phyloP scores from a whole-genome alignment of 2,888 invertebrate species.

The Pelosia muscerda region DNA sequence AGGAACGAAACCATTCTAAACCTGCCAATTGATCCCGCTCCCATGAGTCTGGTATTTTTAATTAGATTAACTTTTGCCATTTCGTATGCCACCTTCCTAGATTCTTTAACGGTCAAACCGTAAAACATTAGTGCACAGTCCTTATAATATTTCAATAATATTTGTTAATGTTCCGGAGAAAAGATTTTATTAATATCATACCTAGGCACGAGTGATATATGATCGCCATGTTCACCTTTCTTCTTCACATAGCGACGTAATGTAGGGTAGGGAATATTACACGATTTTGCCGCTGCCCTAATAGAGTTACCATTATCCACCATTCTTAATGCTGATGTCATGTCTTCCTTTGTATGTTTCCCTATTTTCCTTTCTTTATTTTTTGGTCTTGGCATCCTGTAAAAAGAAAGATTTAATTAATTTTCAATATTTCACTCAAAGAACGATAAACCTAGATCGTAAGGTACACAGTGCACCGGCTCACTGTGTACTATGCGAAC shows the following conservation, averaged over 20 bases:
- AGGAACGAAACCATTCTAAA: constrained; percentile 1
- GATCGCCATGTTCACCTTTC: neutral
- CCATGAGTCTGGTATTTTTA: too few relatives aligned
- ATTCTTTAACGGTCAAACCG: neutral
- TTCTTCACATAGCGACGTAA: neutral
- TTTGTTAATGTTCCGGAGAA: neutral
- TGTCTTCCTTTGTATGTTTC: constrained; percentile 3
- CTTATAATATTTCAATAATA: too few relatives aligned
- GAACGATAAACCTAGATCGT: neutral
- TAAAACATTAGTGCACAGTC: neutral
- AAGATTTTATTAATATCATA: constrained; percentile 5
- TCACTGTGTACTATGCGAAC: neutral
- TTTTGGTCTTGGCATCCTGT: neutral
- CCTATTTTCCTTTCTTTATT: constrained; percentile 2
- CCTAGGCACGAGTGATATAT: constrained; percentile 4
- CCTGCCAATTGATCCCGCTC: neutral
- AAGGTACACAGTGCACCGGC: neutral
- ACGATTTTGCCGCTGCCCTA: neutral
- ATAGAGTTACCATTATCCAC: constrained; percentile 1
- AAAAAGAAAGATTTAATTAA: neutral
- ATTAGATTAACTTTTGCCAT: too few relatives aligned
- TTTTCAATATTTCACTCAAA: neutral
- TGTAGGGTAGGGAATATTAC: constrained; percentile 7
- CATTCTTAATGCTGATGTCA: neutral
- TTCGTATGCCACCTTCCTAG: constrained; percentile 9